A percentile compares a stretch with the other conserved stretches of the same genome.
These are phyloP conservation scores for Rhinogobio ventralis DNA, from an alignment of 2,797 vertebrate species.

Conservation along the genomic window DNA sequence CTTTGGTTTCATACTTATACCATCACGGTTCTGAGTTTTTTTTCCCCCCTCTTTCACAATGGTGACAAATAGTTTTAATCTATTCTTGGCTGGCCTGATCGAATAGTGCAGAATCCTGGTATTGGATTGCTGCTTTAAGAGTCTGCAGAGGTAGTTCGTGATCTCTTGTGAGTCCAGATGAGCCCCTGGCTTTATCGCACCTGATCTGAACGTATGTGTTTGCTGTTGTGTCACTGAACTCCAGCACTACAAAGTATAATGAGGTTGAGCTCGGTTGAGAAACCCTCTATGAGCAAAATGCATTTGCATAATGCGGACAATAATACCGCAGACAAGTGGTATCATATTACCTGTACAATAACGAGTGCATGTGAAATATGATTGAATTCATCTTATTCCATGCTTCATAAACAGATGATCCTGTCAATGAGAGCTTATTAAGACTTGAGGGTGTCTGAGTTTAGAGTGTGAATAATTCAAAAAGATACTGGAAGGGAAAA, in stretches of 20 bases:
- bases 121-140: constrained; percentile 54
- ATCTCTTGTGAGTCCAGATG: constrained; percentile 32
- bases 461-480: constrained; percentile 15
- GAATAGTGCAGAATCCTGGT: constrained; percentile 41
- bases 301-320: constrained; percentile 18
- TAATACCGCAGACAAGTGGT: background rate
- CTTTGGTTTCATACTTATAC: constrained; percentile 50
- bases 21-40: constrained; percentile 1
- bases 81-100: constrained; percentile 41
- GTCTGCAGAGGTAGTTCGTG: constrained; percentile 12
- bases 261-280: constrained; percentile 1
- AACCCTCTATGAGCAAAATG: background rate
- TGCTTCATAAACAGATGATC: constrained; percentile 26
- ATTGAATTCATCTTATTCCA: constrained; percentile 12
- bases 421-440: constrained; percentile 34
- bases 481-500: background rate
- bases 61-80: constrained; percentile 67
- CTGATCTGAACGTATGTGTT: constrained; percentile 25
- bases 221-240: constrained; percentile 20
- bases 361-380: constrained; percentile 7
- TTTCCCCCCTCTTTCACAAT: constrained; percentile 31
- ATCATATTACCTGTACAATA: constrained; percentile 24
- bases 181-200: constrained; percentile 6
- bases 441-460: constrained; percentile 19
- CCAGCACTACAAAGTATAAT: constrained; percentile 15